Evolutionary conservation across 1,140 invertebrate species (phyloP), one percentile per base, ranked within the genome.

Genomic region (Bradysia coprophila): DNA sequence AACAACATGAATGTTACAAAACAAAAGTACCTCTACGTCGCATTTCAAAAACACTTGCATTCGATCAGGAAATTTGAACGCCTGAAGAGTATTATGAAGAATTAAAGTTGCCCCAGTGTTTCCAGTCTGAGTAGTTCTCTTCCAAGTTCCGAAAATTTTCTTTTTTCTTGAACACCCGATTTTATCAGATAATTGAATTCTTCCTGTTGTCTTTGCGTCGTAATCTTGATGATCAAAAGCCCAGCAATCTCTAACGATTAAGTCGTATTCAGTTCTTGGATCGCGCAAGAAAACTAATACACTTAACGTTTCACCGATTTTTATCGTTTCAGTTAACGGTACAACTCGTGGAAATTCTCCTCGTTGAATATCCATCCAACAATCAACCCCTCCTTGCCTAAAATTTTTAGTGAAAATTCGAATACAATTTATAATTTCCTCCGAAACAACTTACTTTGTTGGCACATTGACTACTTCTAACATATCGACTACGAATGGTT

Each of bases 281-380:
- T 81, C 77, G 50, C 75, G 75, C 10, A 80, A 59, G 53, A 77
- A 79, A 11, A 82, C 72, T 11, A 80, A 57, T 23, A 82, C 67
- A 0, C 75, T 78, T 10, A 82, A 56, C 36, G 76, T 69, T 43
- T 78, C 75, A 2, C 79, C 79, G 41, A 82, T 76, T 54, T 73
- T 75, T 8, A 81, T 71, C 2, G 72, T 49, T n/a, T 48, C 46
- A 21, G 48, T 40, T 20, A 58, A 52, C 8, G 56, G 56, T 6
- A 48, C 41, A 16, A 78, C 71, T 54, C 76, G 73, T 31, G 77
- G 76, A 52, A 71, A 79, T 41, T 67, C 57, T 48, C 79, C 79
- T 48, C 67, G 68, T 43, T 78, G 75, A 42, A 82, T 78, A 46
- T 81, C 76, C 78, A 82, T 82, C 78, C 78, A 82, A 57, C 77